Percentiles rank a stretch among this genome's conserved stretches.
Conservation (phyloP, 2,888 invertebrate genomes). For the Chrysolina haemoptera region DNA sequence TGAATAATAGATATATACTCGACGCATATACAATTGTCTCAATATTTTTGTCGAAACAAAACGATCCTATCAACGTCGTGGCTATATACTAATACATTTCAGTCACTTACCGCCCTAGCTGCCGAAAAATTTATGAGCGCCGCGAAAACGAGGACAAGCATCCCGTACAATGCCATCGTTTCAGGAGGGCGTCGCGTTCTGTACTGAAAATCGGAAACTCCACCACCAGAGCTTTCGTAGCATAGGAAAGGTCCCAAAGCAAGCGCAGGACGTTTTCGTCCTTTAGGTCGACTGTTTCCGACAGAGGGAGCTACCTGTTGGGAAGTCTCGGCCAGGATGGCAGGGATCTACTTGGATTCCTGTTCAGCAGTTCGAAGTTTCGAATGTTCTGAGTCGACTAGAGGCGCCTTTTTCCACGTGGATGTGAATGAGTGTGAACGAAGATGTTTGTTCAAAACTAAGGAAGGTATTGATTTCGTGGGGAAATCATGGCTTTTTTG, state of each 20-base stretch:
- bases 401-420: too few relatives aligned
- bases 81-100: neutral
- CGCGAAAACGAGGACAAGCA: constrained; percentile 33
- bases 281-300: neutral
- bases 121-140: constrained; percentile 39
- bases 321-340: neutral
- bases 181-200: constrained; percentile 25
- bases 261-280: constrained; percentile 8
- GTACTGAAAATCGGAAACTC: constrained; percentile 26
- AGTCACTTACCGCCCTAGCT: constrained; percentile 43
- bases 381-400: too few relatives aligned
- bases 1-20: neutral
- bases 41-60: neutral
- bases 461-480: too few relatives aligned
- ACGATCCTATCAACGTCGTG: neutral
- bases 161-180: constrained; percentile 20
- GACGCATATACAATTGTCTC: neutral
- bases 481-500: too few relatives aligned
- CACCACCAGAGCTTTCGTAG: constrained; percentile 13
- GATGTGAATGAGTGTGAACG: too few relatives aligned
- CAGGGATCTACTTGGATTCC: neutral
- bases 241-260: constrained; percentile 25
- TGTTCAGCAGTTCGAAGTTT: neutral
- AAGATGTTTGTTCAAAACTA: too few relatives aligned
- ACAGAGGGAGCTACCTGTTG: constrained; percentile 1